These are phyloP conservation scores for Myrmecophaga tridactyla DNA, from an alignment of 2,113 vertebrate species.

Conservation along the genomic window DNA sequence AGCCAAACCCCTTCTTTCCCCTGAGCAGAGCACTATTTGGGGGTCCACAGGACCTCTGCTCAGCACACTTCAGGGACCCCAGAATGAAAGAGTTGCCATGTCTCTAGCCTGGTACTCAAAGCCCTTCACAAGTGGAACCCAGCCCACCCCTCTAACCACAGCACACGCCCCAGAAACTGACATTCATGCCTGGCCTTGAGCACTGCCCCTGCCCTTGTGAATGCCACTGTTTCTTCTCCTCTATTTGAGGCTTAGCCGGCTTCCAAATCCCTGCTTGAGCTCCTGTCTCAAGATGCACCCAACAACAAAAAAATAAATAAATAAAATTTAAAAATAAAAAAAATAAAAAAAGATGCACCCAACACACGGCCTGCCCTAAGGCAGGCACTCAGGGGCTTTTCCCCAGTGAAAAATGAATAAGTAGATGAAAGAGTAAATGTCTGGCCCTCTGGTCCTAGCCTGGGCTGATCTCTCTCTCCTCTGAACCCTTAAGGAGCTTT, in stretches of 20 bases:
- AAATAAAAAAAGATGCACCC: fast-evolving
- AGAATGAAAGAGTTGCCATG: not conserved
- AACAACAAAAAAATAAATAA: too few species aligned
- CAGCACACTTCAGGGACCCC: not conserved
- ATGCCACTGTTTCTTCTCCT: not conserved
- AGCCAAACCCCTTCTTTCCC: not conserved
- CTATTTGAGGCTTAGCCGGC: not conserved
- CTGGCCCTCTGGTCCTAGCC: not conserved
- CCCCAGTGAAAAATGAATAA: not conserved
- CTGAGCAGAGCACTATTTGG: not conserved
- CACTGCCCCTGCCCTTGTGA: not conserved
- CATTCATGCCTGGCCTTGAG: not conserved
- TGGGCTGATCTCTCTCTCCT: not conserved
- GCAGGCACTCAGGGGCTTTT: not conserved
- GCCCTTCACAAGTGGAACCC: not conserved
- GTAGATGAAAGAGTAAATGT: not conserved
- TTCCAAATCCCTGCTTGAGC: not conserved
- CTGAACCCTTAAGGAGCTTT: not conserved
- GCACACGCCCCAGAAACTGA: not conserved
- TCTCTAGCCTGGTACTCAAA: not conserved
- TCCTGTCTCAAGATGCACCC: not conserved
- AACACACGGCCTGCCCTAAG: fast-evolving
- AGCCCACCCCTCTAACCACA: not conserved
- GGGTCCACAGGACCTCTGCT: not conserved
- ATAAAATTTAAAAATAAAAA: too few species aligned